phyloP scores from a whole-genome alignment of 2,113 vertebrate species.

The Pagrus major region DNA sequence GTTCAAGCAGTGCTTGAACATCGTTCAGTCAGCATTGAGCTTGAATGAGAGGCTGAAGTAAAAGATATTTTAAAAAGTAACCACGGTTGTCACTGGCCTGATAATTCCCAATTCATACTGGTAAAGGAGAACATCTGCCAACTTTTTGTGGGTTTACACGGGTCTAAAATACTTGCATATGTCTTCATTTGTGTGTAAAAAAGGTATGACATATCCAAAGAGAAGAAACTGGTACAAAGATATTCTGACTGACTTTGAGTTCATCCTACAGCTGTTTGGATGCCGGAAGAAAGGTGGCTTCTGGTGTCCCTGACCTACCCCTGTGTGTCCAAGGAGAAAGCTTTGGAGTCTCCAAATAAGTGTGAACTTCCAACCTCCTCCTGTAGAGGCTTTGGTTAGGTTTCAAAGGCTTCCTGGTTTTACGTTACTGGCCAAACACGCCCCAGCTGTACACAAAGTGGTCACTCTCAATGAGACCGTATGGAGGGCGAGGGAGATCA shows the following conservation, averaged over 20 bases:
- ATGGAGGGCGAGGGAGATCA: slow-evolving; percentile 68
- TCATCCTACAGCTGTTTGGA: slow-evolving; percentile 42
- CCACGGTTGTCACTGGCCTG: too few relatives aligned
- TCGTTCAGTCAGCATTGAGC: too few relatives aligned
- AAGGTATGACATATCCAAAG: background rate
- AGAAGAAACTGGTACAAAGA: slow-evolving; percentile 2
- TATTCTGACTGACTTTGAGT: slow-evolving; percentile 32
- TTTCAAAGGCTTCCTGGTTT: slow-evolving; percentile 88
- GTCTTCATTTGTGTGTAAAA: too few relatives aligned
- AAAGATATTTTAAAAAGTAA: too few relatives aligned
- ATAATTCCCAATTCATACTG: too few relatives aligned
- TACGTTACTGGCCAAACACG: slow-evolving; percentile 84
- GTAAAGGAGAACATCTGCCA: too few relatives aligned
- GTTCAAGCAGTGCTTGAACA: too few relatives aligned
- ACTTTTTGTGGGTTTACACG: too few relatives aligned
- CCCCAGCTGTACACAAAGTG: slow-evolving; percentile 78
- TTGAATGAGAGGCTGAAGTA: too few relatives aligned
- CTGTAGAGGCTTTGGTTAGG: slow-evolving; percentile 77
- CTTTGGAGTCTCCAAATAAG: slow-evolving; percentile 74
- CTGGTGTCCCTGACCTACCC: slow-evolving; percentile 68
- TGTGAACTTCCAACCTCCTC: slow-evolving; percentile 81
- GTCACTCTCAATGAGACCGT: slow-evolving; percentile 68
- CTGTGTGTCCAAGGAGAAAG: slow-evolving; percentile 64
- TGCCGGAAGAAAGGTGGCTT: slow-evolving; percentile 40
- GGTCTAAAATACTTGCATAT: too few relatives aligned